Conservation (phyloP, 53 echinoderm and acorn worm genomes). For the Crossaster papposus region DNA sequence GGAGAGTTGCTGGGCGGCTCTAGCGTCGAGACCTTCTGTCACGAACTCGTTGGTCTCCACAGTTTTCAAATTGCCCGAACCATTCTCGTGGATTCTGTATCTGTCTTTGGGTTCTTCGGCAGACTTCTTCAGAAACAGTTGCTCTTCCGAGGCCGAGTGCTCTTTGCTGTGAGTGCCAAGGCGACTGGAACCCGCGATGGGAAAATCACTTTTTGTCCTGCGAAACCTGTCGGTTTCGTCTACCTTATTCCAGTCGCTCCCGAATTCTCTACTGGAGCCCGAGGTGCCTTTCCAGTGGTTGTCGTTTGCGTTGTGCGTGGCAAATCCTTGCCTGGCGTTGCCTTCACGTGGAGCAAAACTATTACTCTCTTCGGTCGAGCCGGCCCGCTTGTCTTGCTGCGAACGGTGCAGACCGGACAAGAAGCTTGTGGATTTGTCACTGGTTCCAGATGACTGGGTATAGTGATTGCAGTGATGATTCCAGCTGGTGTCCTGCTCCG, state of each 20-base stretch:
- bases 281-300: neutral
- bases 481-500: conserved; percentile 4
- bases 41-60: conserved; percentile 19
- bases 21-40: neutral
- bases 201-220: conserved; percentile 18
- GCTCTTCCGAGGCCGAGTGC: conserved; percentile 65
- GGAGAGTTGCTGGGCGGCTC: neutral
- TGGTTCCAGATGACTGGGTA: neutral
- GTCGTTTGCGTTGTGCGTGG: neutral
- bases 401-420: conserved; percentile 35
- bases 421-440: conserved; percentile 47
- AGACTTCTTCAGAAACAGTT: conserved; percentile 30
- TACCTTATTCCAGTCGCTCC: neutral
- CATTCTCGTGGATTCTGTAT: neutral
- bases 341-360: no score
- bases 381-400: neutral
- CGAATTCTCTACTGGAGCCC: neutral
- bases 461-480: conserved; percentile 5
- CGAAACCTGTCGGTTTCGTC: conserved; percentile 15
- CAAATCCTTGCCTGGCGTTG: neutral
- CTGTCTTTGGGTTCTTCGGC: neutral
- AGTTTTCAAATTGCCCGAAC: neutral
- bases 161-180: conserved; percentile 31
- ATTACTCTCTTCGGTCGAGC: conserved; percentile 6
- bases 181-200: neutral